Evolutionary conservation across 1,140 invertebrate genomes (phyloP), one percentile per base, ranked within the genome.

Genomic region (Drosophila ambigua): DNA sequence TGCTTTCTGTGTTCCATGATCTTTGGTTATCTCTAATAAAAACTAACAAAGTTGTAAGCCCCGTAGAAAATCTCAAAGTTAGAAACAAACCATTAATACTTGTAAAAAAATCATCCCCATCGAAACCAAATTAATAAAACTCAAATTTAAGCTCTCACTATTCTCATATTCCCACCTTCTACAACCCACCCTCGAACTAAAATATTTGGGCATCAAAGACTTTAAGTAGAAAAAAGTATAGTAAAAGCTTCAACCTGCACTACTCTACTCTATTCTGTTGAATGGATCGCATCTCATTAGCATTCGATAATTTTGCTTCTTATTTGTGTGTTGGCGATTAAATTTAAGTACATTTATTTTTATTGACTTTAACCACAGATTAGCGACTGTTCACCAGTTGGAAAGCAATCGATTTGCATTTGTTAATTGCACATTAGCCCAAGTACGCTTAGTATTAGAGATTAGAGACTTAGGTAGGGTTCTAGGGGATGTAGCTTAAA

Each of bases 281-380:
- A 58, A 23, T 59, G 41, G 57, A 54, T 61, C 67, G 60, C 69
- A 77, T 83, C 83, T 88, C 83, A 88, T 88, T 88, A 88, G 83
- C 83, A 88, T 88, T 87, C 83, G 62, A 75, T 77, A 65, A 49
- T 60, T 85, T 66, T 66, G 63, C 60, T 62, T 73, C 50, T 64
- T 59, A 11, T 59, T 54, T 45, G n/a, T 4, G 45, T 57, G 35
- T 55, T 24, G 41, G 66, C 28, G 41, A 46, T 43, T 69, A 61
- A 48, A 54, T 52, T 78, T 87, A 76, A 63, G 63, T 76, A 82
- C 55, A 80, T 53, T 57, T 45, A 53, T 84, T 31, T 28, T 41
- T 11, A 46, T 3, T 24, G 23, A 4, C 23, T 4, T 24, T 24
- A 24, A 24, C 23, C 23, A 24, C 23, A 3, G 20, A 26, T 1